These are phyloP conservation scores for Druceiella hillmani DNA, from an alignment of 2,888 invertebrate genomes.

Conservation along the genomic window DNA sequence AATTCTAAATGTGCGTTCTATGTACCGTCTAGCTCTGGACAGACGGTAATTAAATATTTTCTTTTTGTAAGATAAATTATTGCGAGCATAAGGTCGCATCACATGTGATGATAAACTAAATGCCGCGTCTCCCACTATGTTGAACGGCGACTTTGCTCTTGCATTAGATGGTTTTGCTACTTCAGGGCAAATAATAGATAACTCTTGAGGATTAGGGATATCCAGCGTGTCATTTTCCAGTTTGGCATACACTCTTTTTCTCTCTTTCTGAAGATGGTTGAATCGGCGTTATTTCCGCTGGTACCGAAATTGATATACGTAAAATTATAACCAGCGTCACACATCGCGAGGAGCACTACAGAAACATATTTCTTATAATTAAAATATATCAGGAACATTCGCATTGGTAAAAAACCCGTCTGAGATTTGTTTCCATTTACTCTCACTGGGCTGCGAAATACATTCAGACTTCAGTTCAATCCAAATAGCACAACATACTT, in stretches of 20 bases:
- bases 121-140: too few relatives aligned
- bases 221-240: slow-evolving; percentile 1
- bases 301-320: too few relatives aligned
- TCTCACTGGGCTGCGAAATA: slow-evolving; percentile 1
- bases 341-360: too few relatives aligned
- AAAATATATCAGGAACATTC: not conserved
- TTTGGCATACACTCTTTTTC: slow-evolving; percentile 1
- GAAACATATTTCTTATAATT: too few relatives aligned
- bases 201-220: slow-evolving; percentile 2
- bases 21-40: too few relatives aligned
- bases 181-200: slow-evolving; percentile 3
- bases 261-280: slow-evolving; percentile 2
- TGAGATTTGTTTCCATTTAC: slow-evolving; percentile 3
- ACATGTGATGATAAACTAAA: too few relatives aligned
- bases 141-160: too few relatives aligned
- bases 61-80: slow-evolving; percentile 1
- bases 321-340: too few relatives aligned
- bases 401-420: slow-evolving; percentile 2
- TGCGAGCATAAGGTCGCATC: slow-evolving; percentile 3
- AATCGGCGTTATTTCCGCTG: too few relatives aligned
- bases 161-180: not conserved
- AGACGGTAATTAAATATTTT: slow-evolving; percentile 4
- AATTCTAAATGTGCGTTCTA: too few relatives aligned
- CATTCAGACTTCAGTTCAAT: not conserved
- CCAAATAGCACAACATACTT: not conserved